phyloP scores from a whole-genome alignment of 2,888 invertebrate species.

The Polyommatus iphigenia region DNA sequence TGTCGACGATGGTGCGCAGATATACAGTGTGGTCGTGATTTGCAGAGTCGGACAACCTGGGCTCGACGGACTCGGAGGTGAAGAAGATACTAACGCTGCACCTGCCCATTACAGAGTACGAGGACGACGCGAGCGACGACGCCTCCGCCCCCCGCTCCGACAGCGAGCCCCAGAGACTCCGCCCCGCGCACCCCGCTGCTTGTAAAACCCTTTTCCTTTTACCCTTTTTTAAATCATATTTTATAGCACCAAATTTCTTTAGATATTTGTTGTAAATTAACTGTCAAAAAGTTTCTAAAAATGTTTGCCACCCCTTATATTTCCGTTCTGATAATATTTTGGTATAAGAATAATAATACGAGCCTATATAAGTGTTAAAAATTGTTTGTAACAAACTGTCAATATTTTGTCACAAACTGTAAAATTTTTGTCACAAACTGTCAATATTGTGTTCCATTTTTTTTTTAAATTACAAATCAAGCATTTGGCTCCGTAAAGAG shows the following conservation, averaged over 20 bases:
- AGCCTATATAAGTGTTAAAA: background rate
- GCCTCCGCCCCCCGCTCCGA: slow-evolving; percentile 80
- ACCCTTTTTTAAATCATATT: background rate
- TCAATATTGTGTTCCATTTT: background rate
- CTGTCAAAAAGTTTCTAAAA: no score
- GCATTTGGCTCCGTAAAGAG: slow-evolving; percentile 13
- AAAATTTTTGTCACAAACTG: background rate
- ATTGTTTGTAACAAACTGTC: background rate
- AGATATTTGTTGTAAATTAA: no score
- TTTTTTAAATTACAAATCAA: background rate
- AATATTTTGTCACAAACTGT: background rate
- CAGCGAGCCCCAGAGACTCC: slow-evolving; percentile 67
- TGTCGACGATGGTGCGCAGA: background rate
- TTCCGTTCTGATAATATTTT: no score
- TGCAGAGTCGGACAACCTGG: slow-evolving; percentile 95
- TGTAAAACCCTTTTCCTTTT: slow-evolving; percentile 49
- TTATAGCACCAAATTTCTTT: no score
- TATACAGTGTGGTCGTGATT: slow-evolving; percentile 44
- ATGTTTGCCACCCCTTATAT: no score
- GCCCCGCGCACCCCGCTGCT: slow-evolving; percentile 65
- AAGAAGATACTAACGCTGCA: slow-evolving; percentile 95
- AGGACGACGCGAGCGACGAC: slow-evolving; percentile 88
- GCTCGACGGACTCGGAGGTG: slow-evolving; percentile 96
- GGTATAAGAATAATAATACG: no score
- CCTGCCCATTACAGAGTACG: slow-evolving; percentile 96